These are phyloP conservation scores for Conus canariensis DNA, from an alignment of 2,888 invertebrate genomes.

Conservation along the genomic window DNA sequence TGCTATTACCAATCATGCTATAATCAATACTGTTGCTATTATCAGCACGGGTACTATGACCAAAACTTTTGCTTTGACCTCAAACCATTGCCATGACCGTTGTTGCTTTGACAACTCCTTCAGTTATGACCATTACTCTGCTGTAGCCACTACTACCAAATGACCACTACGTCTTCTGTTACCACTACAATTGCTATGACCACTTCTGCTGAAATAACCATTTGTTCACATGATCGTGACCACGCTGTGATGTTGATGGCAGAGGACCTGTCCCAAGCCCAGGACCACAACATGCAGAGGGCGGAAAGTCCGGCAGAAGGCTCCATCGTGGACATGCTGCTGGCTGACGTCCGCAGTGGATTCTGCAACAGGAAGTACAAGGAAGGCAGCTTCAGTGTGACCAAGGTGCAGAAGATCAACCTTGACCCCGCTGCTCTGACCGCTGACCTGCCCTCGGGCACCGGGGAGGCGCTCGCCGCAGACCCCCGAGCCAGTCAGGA, in stretches of 20 bases:
- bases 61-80: too few relatives aligned
- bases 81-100: too few relatives aligned
- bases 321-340: constrained; percentile 73
- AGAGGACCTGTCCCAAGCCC: constrained; percentile 46
- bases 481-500: not conserved
- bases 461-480: constrained; percentile 39
- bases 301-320: constrained; percentile 55
- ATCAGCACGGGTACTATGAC: too few relatives aligned
- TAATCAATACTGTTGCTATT: too few relatives aligned
- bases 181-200: too few relatives aligned
- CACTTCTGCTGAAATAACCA: too few relatives aligned
- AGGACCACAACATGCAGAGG: constrained; percentile 53
- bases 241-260: not conserved
- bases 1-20: too few relatives aligned
- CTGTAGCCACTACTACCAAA: too few relatives aligned
- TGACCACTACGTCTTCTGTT: too few relatives aligned
- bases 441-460: constrained; percentile 41
- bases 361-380: constrained; percentile 67
- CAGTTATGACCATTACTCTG: too few relatives aligned
- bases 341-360: constrained; percentile 75
- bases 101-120: too few relatives aligned
- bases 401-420: constrained; percentile 70
- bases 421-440: constrained; percentile 56
- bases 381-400: constrained; percentile 70
- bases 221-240: too few relatives aligned